Base-by-base conservation (phyloP, 2,113 vertebrate species). In the Gallinago media region DNA sequence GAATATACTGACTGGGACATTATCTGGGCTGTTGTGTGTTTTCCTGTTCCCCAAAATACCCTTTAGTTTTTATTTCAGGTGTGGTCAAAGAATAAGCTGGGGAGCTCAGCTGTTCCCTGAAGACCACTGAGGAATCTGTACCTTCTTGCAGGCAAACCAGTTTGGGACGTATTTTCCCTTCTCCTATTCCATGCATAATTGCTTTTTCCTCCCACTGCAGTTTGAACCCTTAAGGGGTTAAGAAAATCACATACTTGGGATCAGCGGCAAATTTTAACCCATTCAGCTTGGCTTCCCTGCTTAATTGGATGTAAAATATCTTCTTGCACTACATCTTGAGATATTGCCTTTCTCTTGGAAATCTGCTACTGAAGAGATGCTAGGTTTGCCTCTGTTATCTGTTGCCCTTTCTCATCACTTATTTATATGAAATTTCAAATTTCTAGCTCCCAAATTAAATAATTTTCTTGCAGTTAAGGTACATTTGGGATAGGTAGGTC, bases 101-200 rank as follows among this genome's bases (percentile, higher is more conserved):
- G 75, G 89, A 92, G 87, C 88, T 95, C 84, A 95, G 85, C 86
- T 92, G 76, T 93, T 97, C 96, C 96, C 95, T 91, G 85, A 92
- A 96, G 92, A 95, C 83, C 78, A n/a, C 38, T n/a, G 61, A 63
- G 66, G 93, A 97, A 94, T 95, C 92, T 95, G 89, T 94, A 94
- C 95, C 95, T 97, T 94, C 80, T 95, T 95, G 78, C 90, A 97
- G 97, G 88, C 93, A 96, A 97, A 97, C 79, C 77, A 96, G 95
- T 96, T 91, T 88, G 96, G 92, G 97, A 97, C 85, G 61, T 88
- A 95, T 97, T 95, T 96, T 92, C 89, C 74, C 56, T 78, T 96
- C 66, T 86, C 65, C 97, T 97, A 97, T 97, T 98, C 98, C 96
- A 96, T 97, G 96, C 91, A 97, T 97, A 98, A 98, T 97, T 98